A percentile compares a stretch with the other conserved stretches of the same genome.
These are phyloP conservation scores for Cartodere bifasciata DNA, from an alignment of 2,888 invertebrate species.

Conservation along the genomic window DNA sequence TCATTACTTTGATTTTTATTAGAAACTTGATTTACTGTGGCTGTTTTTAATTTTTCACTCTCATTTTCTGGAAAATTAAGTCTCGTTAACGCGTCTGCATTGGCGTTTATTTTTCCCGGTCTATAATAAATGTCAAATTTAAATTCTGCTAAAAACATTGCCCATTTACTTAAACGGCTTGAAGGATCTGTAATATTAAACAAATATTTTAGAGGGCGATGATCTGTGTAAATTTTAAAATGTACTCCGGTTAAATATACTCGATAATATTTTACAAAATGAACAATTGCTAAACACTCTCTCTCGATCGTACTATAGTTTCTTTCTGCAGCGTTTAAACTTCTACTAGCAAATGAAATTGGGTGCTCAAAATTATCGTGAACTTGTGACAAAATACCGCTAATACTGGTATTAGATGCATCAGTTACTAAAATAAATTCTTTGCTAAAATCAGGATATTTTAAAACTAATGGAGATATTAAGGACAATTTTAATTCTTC, in stretches of 20 bases:
- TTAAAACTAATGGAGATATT: not conserved
- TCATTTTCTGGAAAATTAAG: no score
- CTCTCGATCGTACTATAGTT: constrained; percentile 2
- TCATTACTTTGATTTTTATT: no score
- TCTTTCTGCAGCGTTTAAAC: not conserved
- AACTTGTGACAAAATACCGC: not conserved
- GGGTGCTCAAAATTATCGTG: not conserved
- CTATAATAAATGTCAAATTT: not conserved
- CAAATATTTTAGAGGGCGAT: not conserved
- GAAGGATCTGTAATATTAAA: constrained; percentile 7
- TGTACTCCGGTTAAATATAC: not conserved
- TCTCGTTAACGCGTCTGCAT: no score
- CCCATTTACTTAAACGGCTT: constrained; percentile 13
- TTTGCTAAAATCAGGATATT: not conserved
- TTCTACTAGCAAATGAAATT: not conserved
- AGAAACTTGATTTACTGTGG: no score
- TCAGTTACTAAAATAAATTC: not conserved
- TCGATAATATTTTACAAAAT: not conserved
- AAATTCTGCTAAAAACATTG: not conserved
- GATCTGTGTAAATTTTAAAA: constrained; percentile 1
- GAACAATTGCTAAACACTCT: constrained; percentile 1
- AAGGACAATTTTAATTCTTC: not conserved
- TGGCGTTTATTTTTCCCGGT: not conserved
- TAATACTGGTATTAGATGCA: not conserved
- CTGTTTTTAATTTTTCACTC: no score